Evolutionary conservation across 2,113 vertebrate species (phyloP), one percentile per base, ranked within the genome.

Genomic region (Labeo catla): DNA sequence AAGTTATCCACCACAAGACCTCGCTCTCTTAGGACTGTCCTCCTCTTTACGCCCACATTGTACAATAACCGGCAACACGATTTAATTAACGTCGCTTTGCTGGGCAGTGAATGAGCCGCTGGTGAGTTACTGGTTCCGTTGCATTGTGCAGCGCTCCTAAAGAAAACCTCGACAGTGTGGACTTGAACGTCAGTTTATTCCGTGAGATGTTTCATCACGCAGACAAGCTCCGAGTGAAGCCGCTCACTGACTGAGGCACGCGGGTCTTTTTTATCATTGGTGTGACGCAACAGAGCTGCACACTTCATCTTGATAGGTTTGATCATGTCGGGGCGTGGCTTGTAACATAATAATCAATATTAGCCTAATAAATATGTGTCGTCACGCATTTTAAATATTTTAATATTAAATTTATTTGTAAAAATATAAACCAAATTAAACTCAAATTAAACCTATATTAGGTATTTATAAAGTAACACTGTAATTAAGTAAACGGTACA

Each of bases 301-400:
- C 6, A 1, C 19, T 10, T 66, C 19, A n/a, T 10, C n/a, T 66
- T 21, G 59, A 66, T 81, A 28, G 39, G 59, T 23, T 81, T 65
- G 59, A 81, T 28, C 2, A 4, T 65, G 23, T 66, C 19, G 45
- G 61, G 80, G 80, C 80, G 80, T 82, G 80, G 43, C 45, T 21
- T 82, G 8, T 45, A 4, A 61, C 10, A 8, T 6, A 6, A 19
- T 21, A 1, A 80, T 74, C 43, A 47, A 74, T 68, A 68, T 68
- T 11, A n/a, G 43, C 1, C 4, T 73, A 47, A n/a, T n/a, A 73
- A n/a, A 45, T 47, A 73, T 72, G 2, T 10, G 68, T 21, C 9
- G 8, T 43, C 8, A 43, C 4, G 36, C 19, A 59, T 8, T 21
- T 59, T 8, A 59, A 59, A 59, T 21, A 39, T 39, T 21, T 39